These are phyloP conservation scores for Fabriciana adippe DNA, from an alignment of 2,888 invertebrate species.

Conservation along the genomic window DNA sequence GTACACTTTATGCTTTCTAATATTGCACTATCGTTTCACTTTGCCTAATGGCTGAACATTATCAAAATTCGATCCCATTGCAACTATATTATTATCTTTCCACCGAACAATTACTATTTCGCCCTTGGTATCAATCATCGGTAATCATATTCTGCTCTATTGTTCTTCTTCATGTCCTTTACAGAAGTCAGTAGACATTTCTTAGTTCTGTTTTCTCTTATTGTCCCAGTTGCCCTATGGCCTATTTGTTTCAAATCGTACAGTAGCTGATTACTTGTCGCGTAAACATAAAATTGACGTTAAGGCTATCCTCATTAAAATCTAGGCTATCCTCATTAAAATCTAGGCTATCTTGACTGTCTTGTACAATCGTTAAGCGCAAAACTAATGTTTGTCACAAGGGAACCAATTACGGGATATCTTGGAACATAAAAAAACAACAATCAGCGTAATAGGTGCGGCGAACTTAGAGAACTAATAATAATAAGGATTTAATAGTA, in stretches of 20 bases:
- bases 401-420: no score
- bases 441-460: no score
- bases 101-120: slow-evolving; percentile 42
- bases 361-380: no score
- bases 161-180: slow-evolving; percentile 44
- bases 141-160: slow-evolving; percentile 43
- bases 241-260: slow-evolving; percentile 36
- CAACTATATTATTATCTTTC: slow-evolving; percentile 45
- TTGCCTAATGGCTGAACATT: slow-evolving; percentile 41
- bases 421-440: no score
- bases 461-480: no score
- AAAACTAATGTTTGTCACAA: no score
- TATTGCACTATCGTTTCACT: slow-evolving; percentile 43
- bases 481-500: no score
- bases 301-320: no score
- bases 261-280: slow-evolving; percentile 39
- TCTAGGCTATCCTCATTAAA: no score
- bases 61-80: slow-evolving; percentile 44
- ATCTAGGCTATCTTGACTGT: no score
- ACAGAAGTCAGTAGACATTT: slow-evolving; percentile 41
- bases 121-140: slow-evolving; percentile 43
- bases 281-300: no score
- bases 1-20: slow-evolving; percentile 39
- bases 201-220: slow-evolving; percentile 43
- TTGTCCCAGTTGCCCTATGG: slow-evolving; percentile 36